phyloP scores from a whole-genome alignment of 2,888 invertebrate genomes.

The Allolobophora icterica region DNA sequence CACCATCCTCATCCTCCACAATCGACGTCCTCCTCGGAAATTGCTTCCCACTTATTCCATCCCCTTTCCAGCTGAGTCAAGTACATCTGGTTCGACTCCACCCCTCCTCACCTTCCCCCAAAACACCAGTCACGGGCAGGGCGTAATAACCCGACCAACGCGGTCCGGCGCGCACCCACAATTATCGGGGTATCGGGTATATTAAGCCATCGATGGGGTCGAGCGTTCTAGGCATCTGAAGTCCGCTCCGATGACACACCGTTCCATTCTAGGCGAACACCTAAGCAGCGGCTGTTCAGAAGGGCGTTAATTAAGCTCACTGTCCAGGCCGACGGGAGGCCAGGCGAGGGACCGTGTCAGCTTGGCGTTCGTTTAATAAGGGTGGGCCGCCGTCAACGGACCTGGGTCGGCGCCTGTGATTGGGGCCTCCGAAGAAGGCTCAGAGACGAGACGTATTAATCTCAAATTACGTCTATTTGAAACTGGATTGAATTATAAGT shows the following conservation, averaged over 20 bases:
- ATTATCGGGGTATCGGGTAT: slow-evolving; percentile 17
- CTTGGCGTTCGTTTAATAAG: neutral
- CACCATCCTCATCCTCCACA: neutral
- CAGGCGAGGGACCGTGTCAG: neutral
- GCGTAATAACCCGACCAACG: neutral
- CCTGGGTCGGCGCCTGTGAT: slow-evolving; percentile 10
- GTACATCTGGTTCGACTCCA: slow-evolving; percentile 2
- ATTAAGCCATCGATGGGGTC: neutral
- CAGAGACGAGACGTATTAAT: neutral
- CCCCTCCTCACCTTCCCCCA: neutral
- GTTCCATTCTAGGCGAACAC: neutral
- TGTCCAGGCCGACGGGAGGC: neutral
- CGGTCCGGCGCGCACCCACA: neutral
- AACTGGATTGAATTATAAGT: neutral
- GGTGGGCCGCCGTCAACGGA: neutral
- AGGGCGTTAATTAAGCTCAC: neutral
- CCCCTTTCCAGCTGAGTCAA: neutral
- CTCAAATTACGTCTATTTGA: neutral
- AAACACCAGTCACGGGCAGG: neutral
- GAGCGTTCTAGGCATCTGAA: neutral
- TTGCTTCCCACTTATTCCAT: slow-evolving; percentile 7
- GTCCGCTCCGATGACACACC: neutral
- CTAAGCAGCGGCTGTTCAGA: neutral
- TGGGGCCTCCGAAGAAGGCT: neutral
- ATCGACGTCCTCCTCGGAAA: neutral